These are phyloP conservation scores for Aphidoletes aphidimyza DNA, from an alignment of 2,888 invertebrate species.

Conservation along the genomic window DNA sequence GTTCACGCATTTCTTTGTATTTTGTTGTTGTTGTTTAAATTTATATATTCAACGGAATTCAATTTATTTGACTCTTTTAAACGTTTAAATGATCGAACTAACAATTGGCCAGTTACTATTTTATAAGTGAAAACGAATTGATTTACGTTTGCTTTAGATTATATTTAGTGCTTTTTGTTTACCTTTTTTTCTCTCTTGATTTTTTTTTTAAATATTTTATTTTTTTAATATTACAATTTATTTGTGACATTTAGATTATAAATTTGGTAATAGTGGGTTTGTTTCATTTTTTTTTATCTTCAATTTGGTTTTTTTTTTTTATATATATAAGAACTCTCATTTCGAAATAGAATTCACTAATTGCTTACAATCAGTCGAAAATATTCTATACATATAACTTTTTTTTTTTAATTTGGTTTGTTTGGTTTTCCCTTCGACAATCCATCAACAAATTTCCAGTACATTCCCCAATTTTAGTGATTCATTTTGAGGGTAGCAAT, in stretches of 20 bases:
- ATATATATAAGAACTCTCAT: background rate
- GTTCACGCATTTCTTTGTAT: background rate
- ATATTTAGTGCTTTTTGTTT: slow-evolving; percentile 23
- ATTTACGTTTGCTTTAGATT: slow-evolving; percentile 26
- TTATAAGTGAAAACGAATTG: slow-evolving; percentile 9
- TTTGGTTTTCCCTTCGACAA: background rate
- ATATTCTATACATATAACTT: slow-evolving; percentile 21
- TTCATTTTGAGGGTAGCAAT: background rate
- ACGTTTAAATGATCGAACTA: background rate
- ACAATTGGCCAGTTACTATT: background rate
- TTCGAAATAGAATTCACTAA: slow-evolving; percentile 44
- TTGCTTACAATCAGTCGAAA: slow-evolving; percentile 51
- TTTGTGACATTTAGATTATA: slow-evolving; percentile 37
- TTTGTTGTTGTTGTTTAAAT: background rate
- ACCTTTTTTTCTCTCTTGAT: background rate
- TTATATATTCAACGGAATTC: background rate
- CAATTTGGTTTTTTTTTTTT: background rate
- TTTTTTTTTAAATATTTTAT: background rate
- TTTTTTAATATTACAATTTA: slow-evolving; percentile 24
- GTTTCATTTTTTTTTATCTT: background rate
- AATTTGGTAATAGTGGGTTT: slow-evolving; percentile 24
- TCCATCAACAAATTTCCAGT: background rate
- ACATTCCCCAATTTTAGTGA: background rate
- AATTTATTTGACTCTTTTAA: background rate
- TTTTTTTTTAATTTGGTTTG: background rate